Evolutionary conservation across 2,888 invertebrate genomes (phyloP).

Genomic region (Rhodophaea formosa): DNA sequence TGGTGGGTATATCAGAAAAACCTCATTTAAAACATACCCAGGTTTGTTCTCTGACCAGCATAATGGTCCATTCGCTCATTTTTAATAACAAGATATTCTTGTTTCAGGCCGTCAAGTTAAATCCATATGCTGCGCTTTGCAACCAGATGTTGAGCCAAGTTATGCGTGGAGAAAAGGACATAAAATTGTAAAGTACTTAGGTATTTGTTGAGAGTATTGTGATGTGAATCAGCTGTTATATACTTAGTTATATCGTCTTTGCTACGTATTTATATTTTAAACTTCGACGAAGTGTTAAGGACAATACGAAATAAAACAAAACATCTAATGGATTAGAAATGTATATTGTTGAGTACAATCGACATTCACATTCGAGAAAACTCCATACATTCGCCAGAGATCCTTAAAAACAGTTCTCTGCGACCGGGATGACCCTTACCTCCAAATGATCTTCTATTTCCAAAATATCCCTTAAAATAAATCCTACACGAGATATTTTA

Average conservation of each 20-base stretch:
- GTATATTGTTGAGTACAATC: slow-evolving; percentile 80
- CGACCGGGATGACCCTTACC: slow-evolving; percentile 45
- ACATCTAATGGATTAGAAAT: slow-evolving; percentile 79
- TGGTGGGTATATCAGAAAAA: too few species aligned
- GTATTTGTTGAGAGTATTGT: too few species aligned
- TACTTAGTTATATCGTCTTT: neutral
- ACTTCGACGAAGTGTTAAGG: too few species aligned
- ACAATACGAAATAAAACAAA: slow-evolving; percentile 54
- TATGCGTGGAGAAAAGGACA: slow-evolving; percentile 78
- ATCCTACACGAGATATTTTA: neutral
- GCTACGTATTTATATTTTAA: too few species aligned
- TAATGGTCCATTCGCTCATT: too few species aligned
- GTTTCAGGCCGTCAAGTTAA: slow-evolving; percentile 88
- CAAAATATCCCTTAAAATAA: neutral
- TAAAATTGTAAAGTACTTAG: slow-evolving; percentile 48
- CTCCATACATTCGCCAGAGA: slow-evolving; percentile 48
- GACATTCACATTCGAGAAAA: slow-evolving; percentile 67
- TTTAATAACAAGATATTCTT: too few species aligned
- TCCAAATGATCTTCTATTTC: slow-evolving; percentile 26
- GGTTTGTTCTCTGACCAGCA: too few species aligned
- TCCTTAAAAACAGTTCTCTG: slow-evolving; percentile 35
- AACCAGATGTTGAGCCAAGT: slow-evolving; percentile 95
- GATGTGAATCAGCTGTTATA: neutral
- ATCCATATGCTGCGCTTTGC: slow-evolving; percentile 97
- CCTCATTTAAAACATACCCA: too few species aligned